These are phyloP conservation scores for Lasioglossum figueresi DNA, from an alignment of 2,888 invertebrate genomes.

Conservation along the genomic window DNA sequence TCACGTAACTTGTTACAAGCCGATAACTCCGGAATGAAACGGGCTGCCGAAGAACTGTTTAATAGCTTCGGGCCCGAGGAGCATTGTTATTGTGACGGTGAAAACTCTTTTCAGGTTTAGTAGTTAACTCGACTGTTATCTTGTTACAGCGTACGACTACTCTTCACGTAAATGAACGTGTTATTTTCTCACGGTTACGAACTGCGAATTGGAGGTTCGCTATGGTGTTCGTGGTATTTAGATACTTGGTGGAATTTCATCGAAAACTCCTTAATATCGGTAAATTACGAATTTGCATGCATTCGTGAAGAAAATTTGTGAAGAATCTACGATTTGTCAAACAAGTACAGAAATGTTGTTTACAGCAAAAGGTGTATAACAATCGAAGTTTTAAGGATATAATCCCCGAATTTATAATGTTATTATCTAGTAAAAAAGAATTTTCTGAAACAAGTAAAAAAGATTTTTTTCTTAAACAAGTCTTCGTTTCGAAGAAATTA, in stretches of 20 bases:
- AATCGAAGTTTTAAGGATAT: no score
- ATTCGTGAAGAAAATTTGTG: neutral
- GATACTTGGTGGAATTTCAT: no score
- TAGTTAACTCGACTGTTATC: neutral
- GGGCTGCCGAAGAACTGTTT: slow-evolving; percentile 1
- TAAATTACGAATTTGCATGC: neutral
- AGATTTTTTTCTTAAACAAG: neutral
- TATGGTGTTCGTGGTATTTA: neutral
- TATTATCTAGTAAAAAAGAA: neutral
- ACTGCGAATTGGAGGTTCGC: neutral
- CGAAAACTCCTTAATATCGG: neutral
- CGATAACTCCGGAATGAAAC: slow-evolving; percentile 20
- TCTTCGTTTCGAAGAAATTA: no score
- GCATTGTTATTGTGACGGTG: neutral
- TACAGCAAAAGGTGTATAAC: no score
- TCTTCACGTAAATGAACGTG: neutral
- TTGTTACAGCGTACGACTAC: neutral
- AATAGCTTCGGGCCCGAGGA: neutral
- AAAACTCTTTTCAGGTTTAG: neutral
- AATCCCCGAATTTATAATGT: no score
- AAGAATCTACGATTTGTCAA: no score
- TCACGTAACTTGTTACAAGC: slow-evolving; percentile 18
- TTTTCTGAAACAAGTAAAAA: neutral
- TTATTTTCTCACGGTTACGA: neutral
- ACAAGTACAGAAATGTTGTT: no score